Conservation (phyloP, 2,888 invertebrate genomes). For the Zeuzera pyrina region DNA sequence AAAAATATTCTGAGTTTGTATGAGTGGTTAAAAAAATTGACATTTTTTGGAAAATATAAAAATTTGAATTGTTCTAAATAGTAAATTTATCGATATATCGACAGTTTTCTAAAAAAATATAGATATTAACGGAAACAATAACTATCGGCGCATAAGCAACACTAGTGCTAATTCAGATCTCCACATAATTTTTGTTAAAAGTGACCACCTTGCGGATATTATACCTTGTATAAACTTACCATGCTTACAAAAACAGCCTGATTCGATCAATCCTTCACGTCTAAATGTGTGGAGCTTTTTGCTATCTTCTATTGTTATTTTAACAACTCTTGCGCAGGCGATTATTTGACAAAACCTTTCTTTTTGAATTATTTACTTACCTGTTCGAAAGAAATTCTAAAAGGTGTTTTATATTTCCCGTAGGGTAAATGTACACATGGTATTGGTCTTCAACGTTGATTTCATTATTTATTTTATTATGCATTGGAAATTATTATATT, state of each 20-base stretch:
- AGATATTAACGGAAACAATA: too few species aligned
- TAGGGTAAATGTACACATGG: conserved; percentile 26
- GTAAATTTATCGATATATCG: too few species aligned
- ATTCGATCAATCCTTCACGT: conserved; percentile 41
- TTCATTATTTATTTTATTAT: too few species aligned
- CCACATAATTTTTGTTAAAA: neutral
- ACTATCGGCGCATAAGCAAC: too few species aligned
- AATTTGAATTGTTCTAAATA: too few species aligned
- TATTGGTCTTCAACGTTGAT: neutral
- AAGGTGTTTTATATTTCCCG: conserved; percentile 35
- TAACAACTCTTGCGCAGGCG: conserved; percentile 49
- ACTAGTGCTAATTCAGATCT: too few species aligned
- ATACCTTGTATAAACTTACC: too few species aligned
- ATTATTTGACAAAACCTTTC: conserved; percentile 56
- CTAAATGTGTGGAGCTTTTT: conserved; percentile 32
- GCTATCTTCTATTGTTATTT: conserved; percentile 27
- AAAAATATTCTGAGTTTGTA: too few species aligned
- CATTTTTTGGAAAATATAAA: too few species aligned
- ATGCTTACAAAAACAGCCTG: conserved; percentile 17
- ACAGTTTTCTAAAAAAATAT: too few species aligned
- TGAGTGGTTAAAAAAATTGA: too few species aligned
- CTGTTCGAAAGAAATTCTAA: conserved; percentile 24
- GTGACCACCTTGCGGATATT: conserved; percentile 38
- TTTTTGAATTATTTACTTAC: conserved; percentile 34
- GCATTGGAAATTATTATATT: too few species aligned